These are phyloP conservation scores for Orthosia gothica DNA, from an alignment of 2,888 invertebrate species.

Conservation along the genomic window DNA sequence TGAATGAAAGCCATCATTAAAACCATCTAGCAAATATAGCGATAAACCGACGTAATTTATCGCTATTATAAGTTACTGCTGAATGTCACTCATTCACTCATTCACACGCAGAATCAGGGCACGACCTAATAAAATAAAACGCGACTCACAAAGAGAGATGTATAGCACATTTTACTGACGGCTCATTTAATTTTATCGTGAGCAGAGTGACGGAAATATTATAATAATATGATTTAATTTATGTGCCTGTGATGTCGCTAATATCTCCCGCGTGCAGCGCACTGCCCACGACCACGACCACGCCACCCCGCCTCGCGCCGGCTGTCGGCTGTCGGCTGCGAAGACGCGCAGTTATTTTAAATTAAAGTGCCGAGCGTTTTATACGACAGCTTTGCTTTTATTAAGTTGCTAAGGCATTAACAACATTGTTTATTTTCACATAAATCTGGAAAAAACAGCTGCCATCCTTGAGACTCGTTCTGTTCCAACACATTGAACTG, in stretches of 20 bases:
- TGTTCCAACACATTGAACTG: neutral
- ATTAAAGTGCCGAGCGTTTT: constrained; percentile 30
- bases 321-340: neutral
- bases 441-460: constrained; percentile 10
- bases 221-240: neutral
- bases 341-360: constrained; percentile 28
- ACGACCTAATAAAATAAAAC: neutral
- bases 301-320: neutral
- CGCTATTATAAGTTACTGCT: neutral
- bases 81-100: neutral
- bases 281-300: neutral
- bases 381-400: constrained; percentile 36
- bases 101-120: neutral
- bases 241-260: neutral
- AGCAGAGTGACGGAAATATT: neutral
- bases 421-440: constrained; percentile 38
- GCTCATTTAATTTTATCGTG: neutral
- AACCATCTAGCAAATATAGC: neutral
- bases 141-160: neutral
- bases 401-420: constrained; percentile 28
- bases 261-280: neutral
- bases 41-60: neutral
- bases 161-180: neutral
- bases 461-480: neutral
- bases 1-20: neutral